A percentile compares a stretch with the other conserved stretches of the same genome.
phyloP scores from a whole-genome alignment of 1,140 invertebrate genomes.

The Drosophila hydei region DNA sequence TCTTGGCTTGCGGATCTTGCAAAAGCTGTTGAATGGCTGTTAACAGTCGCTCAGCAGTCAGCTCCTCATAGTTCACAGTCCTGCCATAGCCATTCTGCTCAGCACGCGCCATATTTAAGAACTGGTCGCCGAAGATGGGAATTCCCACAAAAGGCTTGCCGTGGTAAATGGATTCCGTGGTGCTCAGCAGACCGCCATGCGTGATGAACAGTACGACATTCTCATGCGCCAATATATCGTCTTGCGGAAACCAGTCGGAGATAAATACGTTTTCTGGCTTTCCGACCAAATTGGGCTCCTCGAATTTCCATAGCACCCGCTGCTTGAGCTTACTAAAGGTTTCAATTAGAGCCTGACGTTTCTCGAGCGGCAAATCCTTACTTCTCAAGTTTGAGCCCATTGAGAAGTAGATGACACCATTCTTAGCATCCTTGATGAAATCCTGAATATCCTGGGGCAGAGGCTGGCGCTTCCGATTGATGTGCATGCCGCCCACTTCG shows the following conservation, averaged over 20 bases:
- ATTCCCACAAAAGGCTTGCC: conserved; percentile 89
- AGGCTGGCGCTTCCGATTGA: conserved; percentile 72
- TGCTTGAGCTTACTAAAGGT: conserved; percentile 86
- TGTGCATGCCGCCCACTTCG: conserved; percentile 87
- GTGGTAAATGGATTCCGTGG: conserved; percentile 89
- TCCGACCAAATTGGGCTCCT: conserved; percentile 85
- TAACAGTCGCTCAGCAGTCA: conserved; percentile 50
- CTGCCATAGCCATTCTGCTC: conserved; percentile 84
- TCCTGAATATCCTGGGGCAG: conserved; percentile 84
- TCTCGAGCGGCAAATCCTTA: conserved; percentile 85
- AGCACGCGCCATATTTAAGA: conserved; percentile 85
- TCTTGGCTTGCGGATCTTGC: conserved; percentile 53
- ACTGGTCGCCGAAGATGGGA: conserved; percentile 88
- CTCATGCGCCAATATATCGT: conserved; percentile 88
- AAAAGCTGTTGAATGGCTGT: conserved; percentile 59
- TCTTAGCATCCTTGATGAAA: conserved; percentile 85
- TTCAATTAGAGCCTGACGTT: conserved; percentile 85
- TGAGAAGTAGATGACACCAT: conserved; percentile 87
- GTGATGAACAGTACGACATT: conserved; percentile 89
- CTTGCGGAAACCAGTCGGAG: conserved; percentile 89
- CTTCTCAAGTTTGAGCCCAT: conserved; percentile 87
- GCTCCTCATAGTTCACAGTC: conserved; percentile 57
- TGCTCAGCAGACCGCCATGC: conserved; percentile 89
- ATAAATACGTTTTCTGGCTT: conserved; percentile 87
- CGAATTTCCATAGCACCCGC: conserved; percentile 89